Base-by-base conservation (phyloP, 1,140 invertebrate genomes). In the Trichonephila clavata region DNA sequence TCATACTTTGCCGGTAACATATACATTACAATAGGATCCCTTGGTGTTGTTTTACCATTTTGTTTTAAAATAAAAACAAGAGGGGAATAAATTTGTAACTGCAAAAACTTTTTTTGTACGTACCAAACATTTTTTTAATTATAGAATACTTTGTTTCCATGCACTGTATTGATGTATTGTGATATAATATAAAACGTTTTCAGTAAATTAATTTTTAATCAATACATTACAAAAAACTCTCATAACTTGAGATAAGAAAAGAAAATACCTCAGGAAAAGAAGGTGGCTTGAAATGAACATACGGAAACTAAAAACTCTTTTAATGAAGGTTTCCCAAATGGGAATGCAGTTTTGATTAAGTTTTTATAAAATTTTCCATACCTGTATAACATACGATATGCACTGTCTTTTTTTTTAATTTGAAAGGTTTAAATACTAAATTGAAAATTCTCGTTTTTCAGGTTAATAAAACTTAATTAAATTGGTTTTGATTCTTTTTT, bases 391-490 rank as follows among this genome's bases (percentile, higher is more conserved):
- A 21, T 27, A 84, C 57, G 27, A 43, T 59, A 21, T 32, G 24
- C 32, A 4, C n/a, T 24, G 57, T 24, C n/a, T 21, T 84, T 84
- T 84, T 83, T 81, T 84, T 57, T 59, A 57, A 59, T 84, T 57
- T 20, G 18, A n/a, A 24, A 59, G 50, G 20, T 84, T 57, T 59
- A 84, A 84, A 59, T n/a, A 84, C 81, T 57, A 57, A 84, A 84
- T 84, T 84, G 81, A 59, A 84, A 57, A 84, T n/a, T 84, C 81
- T 84, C 50, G 81, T 84, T 84, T 57, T 59, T 84, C 50, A 57
- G 21, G 24, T 21, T 84, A 84, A 84, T 84, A 84, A 84, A 84
- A 84, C 81, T 84, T 84, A 84, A 84, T 84, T 84, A 84, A 84
- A 84, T 84, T 59, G 81, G 50, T 57, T 57, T 50, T 57, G 39